Percentiles rank a stretch among this genome's conserved stretches.
Evolutionary conservation across 2,113 vertebrate genomes (phyloP).

Genomic region (Elaphurus davidianus): DNA sequence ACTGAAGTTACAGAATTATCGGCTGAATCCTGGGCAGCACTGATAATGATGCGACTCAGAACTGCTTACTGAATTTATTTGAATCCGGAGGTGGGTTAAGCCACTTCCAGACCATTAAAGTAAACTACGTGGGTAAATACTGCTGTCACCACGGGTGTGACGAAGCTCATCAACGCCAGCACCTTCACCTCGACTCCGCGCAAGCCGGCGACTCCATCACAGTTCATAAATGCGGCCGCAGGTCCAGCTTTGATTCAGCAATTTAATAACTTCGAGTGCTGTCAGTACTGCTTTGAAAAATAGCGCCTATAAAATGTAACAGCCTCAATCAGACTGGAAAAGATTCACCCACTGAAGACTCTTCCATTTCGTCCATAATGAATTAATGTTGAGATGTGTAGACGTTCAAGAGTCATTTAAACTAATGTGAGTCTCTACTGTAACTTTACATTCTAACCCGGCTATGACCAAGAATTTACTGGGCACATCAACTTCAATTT

Average conservation of each 20-base stretch:
- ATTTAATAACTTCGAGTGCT: conserved; percentile 99
- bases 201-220: conserved; percentile 80
- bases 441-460: conserved; percentile 81
- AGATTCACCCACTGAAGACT: conserved; percentile 89
- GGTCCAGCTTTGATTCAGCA: conserved; percentile 91
- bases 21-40: conserved; percentile 71
- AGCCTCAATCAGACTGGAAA: conserved; percentile 96
- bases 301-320: conserved; percentile 98
- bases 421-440: conserved; percentile 85
- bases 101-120: conserved; percentile 84
- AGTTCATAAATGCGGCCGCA: conserved; percentile 85
- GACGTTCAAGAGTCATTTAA: conserved; percentile 96
- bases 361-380: conserved; percentile 92
- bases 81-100: conserved; percentile 85
- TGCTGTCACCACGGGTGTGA: conserved; percentile 81
- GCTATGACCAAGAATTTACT: conserved; percentile 77
- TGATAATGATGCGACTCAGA: conserved; percentile 79
- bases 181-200: conserved; percentile 79
- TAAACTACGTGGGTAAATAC: conserved; percentile 84
- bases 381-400: conserved; percentile 95
- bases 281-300: conserved; percentile 98
- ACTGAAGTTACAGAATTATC: conserved; percentile 69
- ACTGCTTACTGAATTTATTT: conserved; percentile 82
- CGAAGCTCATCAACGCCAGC: conserved; percentile 80
- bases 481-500: conserved; percentile 75